Evolutionary conservation across 2,888 invertebrate species (phyloP), one percentile per base, ranked within the genome.

Genomic region (Eugnorisma glareosa): DNA sequence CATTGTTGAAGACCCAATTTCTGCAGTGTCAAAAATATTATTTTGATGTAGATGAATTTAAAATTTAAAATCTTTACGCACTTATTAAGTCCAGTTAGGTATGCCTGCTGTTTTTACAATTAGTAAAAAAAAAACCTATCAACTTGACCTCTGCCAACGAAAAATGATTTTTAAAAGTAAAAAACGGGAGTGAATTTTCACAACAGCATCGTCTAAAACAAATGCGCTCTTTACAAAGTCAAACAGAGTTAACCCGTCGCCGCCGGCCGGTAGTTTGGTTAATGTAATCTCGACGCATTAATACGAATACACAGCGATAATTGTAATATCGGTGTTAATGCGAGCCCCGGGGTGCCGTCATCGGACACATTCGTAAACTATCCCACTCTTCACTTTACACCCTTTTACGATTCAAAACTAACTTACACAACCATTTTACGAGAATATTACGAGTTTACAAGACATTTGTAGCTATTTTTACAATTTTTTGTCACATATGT

Each of bases 281-380:
- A 88, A 80, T 84, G 77, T 85, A 86, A 89, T 85, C 85, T 80
- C 67, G 24, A 24, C 35, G 72, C 73, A 81, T 85, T 83, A 80
- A 86, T 81, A 86, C 78, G 84, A 85, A 86, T 86, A 88, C 73
- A 85, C 75, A 66, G 77, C 77, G 83, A 88, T 89, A 89, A 87
- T 85, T 85, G 83, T 90, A 88, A 88, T 88, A 88, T 85, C 81
- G 83, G 89, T 86, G 85, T 88, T 91, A 91, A 90, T 90, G 82
- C 67, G 72, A 77, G 81, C 89, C 84, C 86, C 88, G 75, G 90
- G 91, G 91, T 69, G 91, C 90, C 88, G 87, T 92, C 92, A 88
- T 61, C 89, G 81, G 68, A 61, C 35, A 64, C 67, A 81, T 88
- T 72, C 77, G 85, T 82, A 82, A 79, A 81, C 74, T 79, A 83